These are phyloP conservation scores for Vireo griseus DNA, from an alignment of 2,797 vertebrate species.

Conservation along the genomic window DNA sequence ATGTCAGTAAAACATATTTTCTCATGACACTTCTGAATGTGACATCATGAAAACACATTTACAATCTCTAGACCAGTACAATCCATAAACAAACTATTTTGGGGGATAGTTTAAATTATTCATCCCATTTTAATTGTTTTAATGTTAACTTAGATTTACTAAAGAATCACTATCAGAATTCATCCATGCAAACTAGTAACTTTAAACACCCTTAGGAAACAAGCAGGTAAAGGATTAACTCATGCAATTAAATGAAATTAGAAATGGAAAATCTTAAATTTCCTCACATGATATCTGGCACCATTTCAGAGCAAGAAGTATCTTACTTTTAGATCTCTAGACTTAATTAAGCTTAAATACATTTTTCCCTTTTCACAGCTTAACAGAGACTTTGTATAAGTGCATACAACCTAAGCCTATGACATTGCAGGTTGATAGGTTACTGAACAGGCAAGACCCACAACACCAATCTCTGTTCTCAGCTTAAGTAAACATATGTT, in stretches of 20 bases:
- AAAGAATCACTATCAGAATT: background rate
- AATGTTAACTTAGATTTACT: background rate
- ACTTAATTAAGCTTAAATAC: background rate
- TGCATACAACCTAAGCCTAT: background rate
- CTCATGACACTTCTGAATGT: background rate
- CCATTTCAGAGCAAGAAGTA: background rate
- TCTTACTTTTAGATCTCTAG: background rate
- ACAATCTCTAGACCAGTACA: fast-evolving
- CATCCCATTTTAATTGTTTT: background rate
- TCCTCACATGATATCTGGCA: background rate
- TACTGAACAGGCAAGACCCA: background rate
- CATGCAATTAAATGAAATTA: background rate
- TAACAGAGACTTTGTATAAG: background rate
- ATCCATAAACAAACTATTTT: background rate
- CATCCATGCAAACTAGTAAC: background rate
- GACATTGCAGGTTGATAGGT: background rate
- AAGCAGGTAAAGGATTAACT: background rate
- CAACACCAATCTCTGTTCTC: background rate
- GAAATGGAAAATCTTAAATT: background rate
- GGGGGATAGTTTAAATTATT: background rate
- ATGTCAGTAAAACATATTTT: background rate
- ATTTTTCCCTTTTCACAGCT: background rate
- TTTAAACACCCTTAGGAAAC: background rate
- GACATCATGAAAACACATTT: background rate
- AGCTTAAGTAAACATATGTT: background rate